These are phyloP conservation scores for Apistogramma diplotaenia DNA, from an alignment of 2,113 vertebrate genomes.

Conservation along the genomic window DNA sequence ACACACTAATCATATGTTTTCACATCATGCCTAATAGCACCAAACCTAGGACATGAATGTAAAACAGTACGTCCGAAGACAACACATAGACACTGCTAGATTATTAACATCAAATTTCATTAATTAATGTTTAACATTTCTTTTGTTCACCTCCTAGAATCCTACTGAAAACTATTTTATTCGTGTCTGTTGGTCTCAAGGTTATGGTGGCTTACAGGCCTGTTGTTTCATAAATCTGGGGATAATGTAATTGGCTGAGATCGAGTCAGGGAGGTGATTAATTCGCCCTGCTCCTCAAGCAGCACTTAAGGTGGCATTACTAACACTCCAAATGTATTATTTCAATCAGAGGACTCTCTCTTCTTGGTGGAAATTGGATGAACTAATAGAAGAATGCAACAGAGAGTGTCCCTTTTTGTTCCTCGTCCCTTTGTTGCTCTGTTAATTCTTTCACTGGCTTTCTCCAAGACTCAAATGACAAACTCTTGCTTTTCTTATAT, in stretches of 20 bases:
- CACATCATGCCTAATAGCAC: not conserved
- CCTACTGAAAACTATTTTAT: not conserved
- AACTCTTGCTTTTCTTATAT: not conserved
- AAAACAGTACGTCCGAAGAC: not conserved
- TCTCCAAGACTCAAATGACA: not conserved
- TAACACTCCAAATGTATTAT: slow-evolving; percentile 73
- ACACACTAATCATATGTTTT: not conserved
- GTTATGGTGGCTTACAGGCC: slow-evolving; percentile 75
- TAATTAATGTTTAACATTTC: not conserved
- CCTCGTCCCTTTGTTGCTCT: not conserved
- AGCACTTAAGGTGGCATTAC: slow-evolving; percentile 69
- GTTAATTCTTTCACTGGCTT: not conserved
- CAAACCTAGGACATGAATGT: not conserved
- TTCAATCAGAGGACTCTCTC: slow-evolving; percentile 60
- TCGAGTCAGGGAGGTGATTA: slow-evolving; percentile 67
- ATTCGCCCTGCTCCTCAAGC: slow-evolving; percentile 60
- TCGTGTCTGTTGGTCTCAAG: slow-evolving; percentile 70
- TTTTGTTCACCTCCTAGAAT: not conserved
- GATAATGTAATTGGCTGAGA: slow-evolving; percentile 78
- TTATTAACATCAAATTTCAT: not conserved
- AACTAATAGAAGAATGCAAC: slow-evolving; percentile 30
- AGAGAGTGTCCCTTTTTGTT: not conserved
- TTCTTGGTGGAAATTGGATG: slow-evolving; percentile 18
- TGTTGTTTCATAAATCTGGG: slow-evolving; percentile 83
- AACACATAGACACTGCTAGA: not conserved